phyloP scores from a whole-genome alignment of 2,797 vertebrate genomes.

The Sternotherus odoratus region DNA sequence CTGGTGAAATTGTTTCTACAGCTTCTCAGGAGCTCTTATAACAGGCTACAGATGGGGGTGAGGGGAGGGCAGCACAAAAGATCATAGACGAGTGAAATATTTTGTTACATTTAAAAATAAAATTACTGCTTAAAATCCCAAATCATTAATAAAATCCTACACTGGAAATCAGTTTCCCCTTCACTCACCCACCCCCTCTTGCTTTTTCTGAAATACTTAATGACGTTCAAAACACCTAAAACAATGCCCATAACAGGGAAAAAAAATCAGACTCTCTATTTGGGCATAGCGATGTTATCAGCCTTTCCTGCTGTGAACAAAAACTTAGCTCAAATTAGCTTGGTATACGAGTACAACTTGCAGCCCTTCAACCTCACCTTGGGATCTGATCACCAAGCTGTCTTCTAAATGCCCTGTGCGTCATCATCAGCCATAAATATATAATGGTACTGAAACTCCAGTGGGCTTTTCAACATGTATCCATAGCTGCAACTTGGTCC shows the following conservation, averaged over 20 bases:
- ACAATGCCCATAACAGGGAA: conserved; percentile 51
- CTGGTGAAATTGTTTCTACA: neutral
- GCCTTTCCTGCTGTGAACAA: conserved; percentile 35
- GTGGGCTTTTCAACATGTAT: neutral
- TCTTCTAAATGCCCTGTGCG: conserved; percentile 40
- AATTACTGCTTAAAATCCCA: conserved; percentile 45
- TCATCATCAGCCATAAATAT: conserved; percentile 21
- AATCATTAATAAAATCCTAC: conserved; percentile 68
- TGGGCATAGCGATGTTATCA: conserved; percentile 47
- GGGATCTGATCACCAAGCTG: conserved; percentile 26
- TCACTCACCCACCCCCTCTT: conserved; percentile 39
- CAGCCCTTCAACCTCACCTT: conserved; percentile 43
- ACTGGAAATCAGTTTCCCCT: conserved; percentile 59
- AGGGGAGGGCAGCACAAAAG: conserved; percentile 9
- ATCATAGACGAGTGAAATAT: conserved; percentile 34
- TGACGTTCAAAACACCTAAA: neutral
- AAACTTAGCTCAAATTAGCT: conserved; percentile 64
- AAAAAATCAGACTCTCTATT: conserved; percentile 55
- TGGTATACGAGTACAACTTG: conserved; percentile 22
- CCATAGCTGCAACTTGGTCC: accelerated
- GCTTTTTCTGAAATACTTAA: neutral
- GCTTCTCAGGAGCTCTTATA: conserved; percentile 31
- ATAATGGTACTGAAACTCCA: neutral
- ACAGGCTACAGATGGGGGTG: conserved; percentile 8
- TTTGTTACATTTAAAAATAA: conserved; percentile 39